Base-by-base conservation (phyloP, 2,797 vertebrate species). In the Dallia pectoralis region DNA sequence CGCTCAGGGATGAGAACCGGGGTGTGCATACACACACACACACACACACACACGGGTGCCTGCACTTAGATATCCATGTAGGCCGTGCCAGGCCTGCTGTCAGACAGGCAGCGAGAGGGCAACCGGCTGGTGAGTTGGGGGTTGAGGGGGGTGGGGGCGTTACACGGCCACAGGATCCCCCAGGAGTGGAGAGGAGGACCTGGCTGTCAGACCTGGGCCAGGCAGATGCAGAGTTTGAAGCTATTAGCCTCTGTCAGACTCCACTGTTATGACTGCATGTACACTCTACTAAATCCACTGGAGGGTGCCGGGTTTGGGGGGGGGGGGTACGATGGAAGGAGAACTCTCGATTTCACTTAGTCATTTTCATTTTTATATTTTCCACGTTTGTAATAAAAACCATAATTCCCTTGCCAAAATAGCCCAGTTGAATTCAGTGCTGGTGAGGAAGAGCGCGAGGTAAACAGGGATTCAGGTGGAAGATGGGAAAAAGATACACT, bases 261-360 rank as follows among this genome's bases (percentile, higher is more conserved):
- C 64, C 74, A 73, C 47, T 87, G 90, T 88, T 89, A 84, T 90
- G 90, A 86, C 85, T 89, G 81, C 48, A 85, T 62, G 78, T 72
- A 83, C 71, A 81, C 71, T 71, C 77, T 25, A 64, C 51, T 84
- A 75, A 77, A 86, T 83, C 74, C 80, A 76, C 67, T 74, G 75
- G 74, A 80, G 80, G 72, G 51, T 18, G 36, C 63, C 66, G 29
- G 72, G 72, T 62, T 18, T 2, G 22, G 22, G 36, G n/a, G 3
- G 1, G n/a, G 22, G 19, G 63, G 16, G 32, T 56, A 65, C 32
- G 76, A 18, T n/a, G n/a, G 30, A 67, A 25, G 68, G 3, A 36
- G 33, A 36, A 36, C 7, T 36, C 33, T 7, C 7, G 33, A 36
- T 36, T 36, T 36, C 3, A 36, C 7, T 36, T 36, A 36, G 3